Percentiles rank a stretch among this genome's conserved stretches.
Conservation (phyloP, 2,888 invertebrate species). For the Pasiphila rectangulata region DNA sequence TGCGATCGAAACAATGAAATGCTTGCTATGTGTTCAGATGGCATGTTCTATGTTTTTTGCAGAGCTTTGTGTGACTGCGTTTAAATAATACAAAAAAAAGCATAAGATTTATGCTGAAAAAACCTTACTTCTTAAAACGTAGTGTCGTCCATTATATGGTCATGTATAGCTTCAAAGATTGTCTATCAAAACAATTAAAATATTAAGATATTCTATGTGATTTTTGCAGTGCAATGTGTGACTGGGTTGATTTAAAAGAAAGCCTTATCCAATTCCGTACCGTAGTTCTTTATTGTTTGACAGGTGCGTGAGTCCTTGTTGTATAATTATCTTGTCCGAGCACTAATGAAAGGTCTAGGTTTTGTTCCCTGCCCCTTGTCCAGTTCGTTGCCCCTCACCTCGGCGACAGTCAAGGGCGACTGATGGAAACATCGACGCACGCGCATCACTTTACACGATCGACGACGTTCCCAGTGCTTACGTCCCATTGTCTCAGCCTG, state of each 20-base stretch:
- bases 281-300: background rate
- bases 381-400: conserved; percentile 61
- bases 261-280: background rate
- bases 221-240: no score
- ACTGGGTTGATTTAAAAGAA: no score
- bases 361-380: conserved; percentile 16
- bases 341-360: conserved; percentile 19
- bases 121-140: no score
- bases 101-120: no score
- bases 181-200: no score
- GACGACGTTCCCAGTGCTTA: conserved; percentile 33
- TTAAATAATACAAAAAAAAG: no score
- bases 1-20: conserved; percentile 18
- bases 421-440: conserved; percentile 46
- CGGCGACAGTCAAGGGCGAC: conserved; percentile 63
- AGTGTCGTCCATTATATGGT: no score
- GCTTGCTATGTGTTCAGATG: background rate
- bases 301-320: background rate
- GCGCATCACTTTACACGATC: conserved; percentile 52
- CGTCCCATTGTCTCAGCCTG: conserved; percentile 33
- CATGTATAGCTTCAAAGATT: no score
- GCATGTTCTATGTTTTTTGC: background rate
- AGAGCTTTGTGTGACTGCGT: no score
- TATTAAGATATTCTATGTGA: no score
- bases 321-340: conserved; percentile 12